These are phyloP conservation scores for Falcunculus frontatus DNA, from an alignment of 2,113 vertebrate genomes.

Conservation along the genomic window DNA sequence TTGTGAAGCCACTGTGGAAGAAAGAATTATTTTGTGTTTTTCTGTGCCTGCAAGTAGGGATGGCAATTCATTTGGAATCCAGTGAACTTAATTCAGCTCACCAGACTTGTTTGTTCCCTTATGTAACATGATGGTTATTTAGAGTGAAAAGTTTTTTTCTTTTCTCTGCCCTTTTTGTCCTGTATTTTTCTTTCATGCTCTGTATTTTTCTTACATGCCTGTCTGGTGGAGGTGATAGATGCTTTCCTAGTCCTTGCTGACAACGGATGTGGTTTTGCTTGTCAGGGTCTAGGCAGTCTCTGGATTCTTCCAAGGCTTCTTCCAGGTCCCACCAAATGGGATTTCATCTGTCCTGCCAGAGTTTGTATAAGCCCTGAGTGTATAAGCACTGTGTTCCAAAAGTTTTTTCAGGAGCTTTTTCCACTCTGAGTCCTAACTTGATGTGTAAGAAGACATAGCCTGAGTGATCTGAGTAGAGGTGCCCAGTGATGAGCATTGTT, in stretches of 20 bases:
- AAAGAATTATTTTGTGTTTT: neutral
- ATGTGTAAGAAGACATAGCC: neutral
- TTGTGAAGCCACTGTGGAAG: neutral
- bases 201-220: neutral
- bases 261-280: neutral
- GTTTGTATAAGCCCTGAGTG: neutral
- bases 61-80: neutral
- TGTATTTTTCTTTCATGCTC: neutral
- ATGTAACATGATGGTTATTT: neutral
- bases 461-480: neutral
- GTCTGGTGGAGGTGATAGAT: neutral
- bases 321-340: neutral
- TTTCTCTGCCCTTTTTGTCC: neutral
- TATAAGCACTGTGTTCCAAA: neutral
- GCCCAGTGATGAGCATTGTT: neutral
- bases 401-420: neutral
- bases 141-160: neutral
- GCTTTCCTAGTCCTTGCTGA: neutral
- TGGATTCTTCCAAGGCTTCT: neutral
- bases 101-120: neutral
- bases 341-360: neutral
- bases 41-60: neutral
- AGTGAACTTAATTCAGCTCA: neutral
- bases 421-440: neutral
- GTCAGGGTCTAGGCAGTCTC: neutral